Evolutionary conservation across 2,888 invertebrate species (phyloP), one percentile per base, ranked within the genome.

Genomic region (Spisula solida): DNA sequence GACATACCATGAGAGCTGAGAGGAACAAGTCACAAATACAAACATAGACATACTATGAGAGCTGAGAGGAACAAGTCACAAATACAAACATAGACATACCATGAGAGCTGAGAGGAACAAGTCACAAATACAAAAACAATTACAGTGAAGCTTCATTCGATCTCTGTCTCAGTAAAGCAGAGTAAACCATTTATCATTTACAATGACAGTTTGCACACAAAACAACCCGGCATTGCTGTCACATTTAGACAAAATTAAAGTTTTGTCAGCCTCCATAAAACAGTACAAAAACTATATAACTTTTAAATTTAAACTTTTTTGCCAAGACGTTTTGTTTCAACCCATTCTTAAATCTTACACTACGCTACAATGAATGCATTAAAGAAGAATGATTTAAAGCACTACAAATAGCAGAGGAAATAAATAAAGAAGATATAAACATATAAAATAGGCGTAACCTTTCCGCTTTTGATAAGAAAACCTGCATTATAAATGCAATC

Each of bases 191-290:
- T 75, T 18, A 75, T 75, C 75, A 75, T 75, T 31, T 75, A 31
- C 5, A 31, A 75, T 75, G 75, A 75, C 75, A 75, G 75, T 75
- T 31, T 75, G 75, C 16, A 18, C 25, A 34, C 34, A 75, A 75
- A 16, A 75, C 5, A 16, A 31, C 31, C 34, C 75, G n/a, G 2
- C 51, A 25, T 25, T 25, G n/a, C 25, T 66, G 60, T 25, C 60
- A 66, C 8, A 25, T 66, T 66, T 10, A 25, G 25, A 25, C 60
- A 66, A 0, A 66, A 10, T 25, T 66, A 5, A 25, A 66, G 60
- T 25, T 66, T 14, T 66, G 60, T 66, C 60, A 66, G 60, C 60
- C 60, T 66, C 60, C 25, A 66, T 25, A 66, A 66, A 51, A 51
- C 51, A 51, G 51, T 51, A 51, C 4, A 41, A 51, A 66, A 66